phyloP scores from a whole-genome alignment of 2,113 vertebrate species.

The Glaucidium brasilianum region DNA sequence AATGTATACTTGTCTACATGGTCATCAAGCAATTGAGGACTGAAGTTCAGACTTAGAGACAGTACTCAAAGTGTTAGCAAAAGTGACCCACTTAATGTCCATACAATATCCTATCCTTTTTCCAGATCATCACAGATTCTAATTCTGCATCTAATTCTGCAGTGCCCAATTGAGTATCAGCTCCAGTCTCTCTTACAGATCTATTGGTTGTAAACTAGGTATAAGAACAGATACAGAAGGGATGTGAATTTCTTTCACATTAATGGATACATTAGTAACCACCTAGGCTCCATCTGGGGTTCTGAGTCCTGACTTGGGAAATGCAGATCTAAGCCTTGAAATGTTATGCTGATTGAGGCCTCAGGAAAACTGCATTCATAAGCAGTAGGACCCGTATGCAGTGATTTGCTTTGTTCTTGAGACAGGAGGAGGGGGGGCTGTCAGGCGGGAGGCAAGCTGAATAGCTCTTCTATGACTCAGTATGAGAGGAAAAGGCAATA shows the following conservation, averaged over 20 bases:
- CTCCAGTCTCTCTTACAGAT: neutral
- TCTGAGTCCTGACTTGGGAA: neutral
- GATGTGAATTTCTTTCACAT: neutral
- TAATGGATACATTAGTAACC: neutral
- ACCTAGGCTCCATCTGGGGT: neutral
- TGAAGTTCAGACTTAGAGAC: neutral
- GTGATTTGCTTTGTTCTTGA: neutral
- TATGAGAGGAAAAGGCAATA: neutral
- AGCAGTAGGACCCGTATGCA: neutral
- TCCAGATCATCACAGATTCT: neutral
- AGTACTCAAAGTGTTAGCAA: neutral
- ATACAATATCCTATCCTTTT: neutral
- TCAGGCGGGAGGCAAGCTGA: neutral
- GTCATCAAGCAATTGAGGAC: fast-evolving
- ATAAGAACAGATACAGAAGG: neutral
- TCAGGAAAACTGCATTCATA: neutral
- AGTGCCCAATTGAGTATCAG: neutral
- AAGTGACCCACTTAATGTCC: neutral
- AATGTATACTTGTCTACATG: neutral
- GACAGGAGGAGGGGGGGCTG: neutral
- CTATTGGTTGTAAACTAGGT: neutral
- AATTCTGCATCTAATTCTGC: neutral
- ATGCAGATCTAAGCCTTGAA: neutral
- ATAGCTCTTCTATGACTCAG: neutral
- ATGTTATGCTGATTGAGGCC: neutral